Evolutionary conservation across 92 coral and sea anemone species (phyloP), one percentile per base, ranked within the genome.

Genomic region (Actinostola sp.): DNA sequence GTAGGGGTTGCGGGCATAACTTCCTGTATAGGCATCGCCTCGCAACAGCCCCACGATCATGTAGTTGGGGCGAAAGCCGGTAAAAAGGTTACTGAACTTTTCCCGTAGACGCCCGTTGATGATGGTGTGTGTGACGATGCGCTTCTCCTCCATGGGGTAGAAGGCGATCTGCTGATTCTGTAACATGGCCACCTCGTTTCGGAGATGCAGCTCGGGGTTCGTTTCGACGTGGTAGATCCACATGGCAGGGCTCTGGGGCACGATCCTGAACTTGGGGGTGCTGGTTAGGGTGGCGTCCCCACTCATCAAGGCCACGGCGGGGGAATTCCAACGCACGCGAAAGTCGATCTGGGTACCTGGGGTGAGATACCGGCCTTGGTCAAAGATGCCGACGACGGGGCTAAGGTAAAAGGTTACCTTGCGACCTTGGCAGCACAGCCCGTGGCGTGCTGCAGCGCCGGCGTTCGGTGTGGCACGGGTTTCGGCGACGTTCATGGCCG

Each of bases 261-360:
- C 72, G 7, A 66, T 17, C 3, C 12, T 29, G 35, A 66, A 66
- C 17, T 15, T 66, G 6, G 70, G 52, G n/a, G n/a, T n/a, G 2
- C 0, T 25, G 67, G 24, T 36, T 33, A 0, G n/a, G 51, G 30
- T 38, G 14, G 39, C 28, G 16, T 38, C 25, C 21, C 31, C 58
- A 11, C 58, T 21, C 42, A 26, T 26, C 7, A 48, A 25, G 4
- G 51, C 72, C 41, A 48, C 19, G 15, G 45, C 32, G 26, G 72
- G 72, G 12, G 20, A 24, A 16, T 45, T 45, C 72, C 72, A 66
- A 12, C 31, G 31, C 21, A 66, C 31, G n/a, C 21, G 8, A 12
- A 66, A 8, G 3, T 48, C 30, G 43, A 66, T 29, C 28, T 66
- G 25, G 27, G 23, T 13, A 41, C 72, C 72, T 10, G 72, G 72